Percentiles rank a stretch among this genome's conserved stretches.
phyloP scores from a whole-genome alignment of 2,888 invertebrate species.

The Hetaerina titia region DNA sequence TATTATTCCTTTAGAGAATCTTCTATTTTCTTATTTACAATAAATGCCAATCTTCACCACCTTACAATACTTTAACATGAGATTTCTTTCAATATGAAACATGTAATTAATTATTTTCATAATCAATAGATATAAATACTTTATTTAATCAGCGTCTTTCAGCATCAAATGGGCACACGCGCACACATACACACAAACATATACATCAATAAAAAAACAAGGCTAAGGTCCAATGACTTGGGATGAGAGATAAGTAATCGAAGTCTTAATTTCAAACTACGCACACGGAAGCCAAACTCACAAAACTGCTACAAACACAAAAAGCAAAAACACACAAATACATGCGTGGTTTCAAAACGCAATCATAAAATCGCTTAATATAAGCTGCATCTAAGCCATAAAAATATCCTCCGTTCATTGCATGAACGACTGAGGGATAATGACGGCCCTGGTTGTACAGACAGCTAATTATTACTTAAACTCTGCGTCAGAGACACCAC shows the following conservation, averaged over 20 bases:
- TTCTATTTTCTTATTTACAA: conserved; percentile 51
- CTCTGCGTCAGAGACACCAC: background rate
- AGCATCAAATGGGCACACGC: background rate
- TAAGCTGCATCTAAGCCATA: background rate
- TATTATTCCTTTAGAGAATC: conserved; percentile 41
- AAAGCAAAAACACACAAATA: background rate
- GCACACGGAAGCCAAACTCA: conserved; percentile 16
- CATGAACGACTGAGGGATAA: background rate
- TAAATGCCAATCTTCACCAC: conserved; percentile 33
- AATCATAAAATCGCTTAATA: background rate
- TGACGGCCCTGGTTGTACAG: background rate
- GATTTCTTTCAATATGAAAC: conserved; percentile 50
- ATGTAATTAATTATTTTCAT: conserved; percentile 2
- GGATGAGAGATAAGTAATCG: background rate
- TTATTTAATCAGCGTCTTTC: background rate
- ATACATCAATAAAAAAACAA: background rate
- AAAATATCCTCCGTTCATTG: background rate
- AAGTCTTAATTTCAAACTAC: background rate
- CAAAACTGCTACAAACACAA: conserved; percentile 37
- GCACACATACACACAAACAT: background rate
- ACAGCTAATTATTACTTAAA: background rate
- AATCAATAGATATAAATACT: conserved; percentile 53
- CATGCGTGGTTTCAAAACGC: background rate
- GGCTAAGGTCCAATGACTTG: background rate
- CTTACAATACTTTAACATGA: conserved; percentile 27